Base-by-base conservation (phyloP, 2,888 invertebrate species). In the Cataglyphis rosenhaueri region DNA sequence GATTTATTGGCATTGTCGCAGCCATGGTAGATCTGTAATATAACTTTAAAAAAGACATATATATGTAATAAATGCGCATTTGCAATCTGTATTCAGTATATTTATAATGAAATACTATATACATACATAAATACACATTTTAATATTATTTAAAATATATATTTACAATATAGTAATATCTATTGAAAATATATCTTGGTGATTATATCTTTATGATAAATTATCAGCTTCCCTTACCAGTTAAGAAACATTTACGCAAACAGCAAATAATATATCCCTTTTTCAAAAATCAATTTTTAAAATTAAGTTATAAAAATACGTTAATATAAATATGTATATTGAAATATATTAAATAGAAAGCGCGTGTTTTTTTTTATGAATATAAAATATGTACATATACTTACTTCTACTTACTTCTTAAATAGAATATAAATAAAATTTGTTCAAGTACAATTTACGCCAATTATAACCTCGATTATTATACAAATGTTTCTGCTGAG, bases 1-100 rank as follows among this genome's bases (percentile, higher is more conserved):
- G 99, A 95, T 99, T 99, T 94, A 99, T 97, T 90, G 99, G 99
- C 97, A 98, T 98, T 95, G 97, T 97, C 94, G 97, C 96, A 93
- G 97, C 95, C 97, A 97, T 97, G 86, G 83, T 96, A 85, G 64
- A 57, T 82, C 64, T 84, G 71, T 74, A 61, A 48, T 29, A 57
- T 73, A 64, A 83, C 44, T 10, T 44, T 48, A 6, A 15, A 52
- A 86, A 62, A 18, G 71, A 79, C 52, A 35, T 35, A 29, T 57
- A 10, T 12, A 70, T 38, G 61, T 64, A 21, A 48, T 21, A 15
- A 38, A 35, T 12, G 4, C 29, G 21, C 15, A 3, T 32, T 61
- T 32, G n/a, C 41, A 66, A 52, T 52, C 48, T n/a, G 8, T 8
- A 52, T n/a, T n/a, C 12, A 48, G 18, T 48, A 48, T 18, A 6